Evolutionary conservation across 2,797 vertebrate genomes (phyloP).

Genomic region (Acanthurus lineatus): DNA sequence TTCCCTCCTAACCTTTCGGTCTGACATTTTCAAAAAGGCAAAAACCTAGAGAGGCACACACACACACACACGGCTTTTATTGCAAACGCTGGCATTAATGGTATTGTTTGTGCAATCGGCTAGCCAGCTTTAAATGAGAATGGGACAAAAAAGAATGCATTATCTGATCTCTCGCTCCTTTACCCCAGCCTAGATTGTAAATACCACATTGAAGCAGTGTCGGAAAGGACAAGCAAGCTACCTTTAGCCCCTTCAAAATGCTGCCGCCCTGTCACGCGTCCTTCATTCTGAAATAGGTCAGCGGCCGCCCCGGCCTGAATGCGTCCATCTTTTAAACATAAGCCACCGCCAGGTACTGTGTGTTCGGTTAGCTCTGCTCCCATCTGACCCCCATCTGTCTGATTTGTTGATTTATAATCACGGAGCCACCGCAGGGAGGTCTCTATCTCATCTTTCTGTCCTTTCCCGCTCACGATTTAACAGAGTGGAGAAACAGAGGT

Average conservation of each 20-base stretch:
- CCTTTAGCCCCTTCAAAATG: conserved; percentile 70
- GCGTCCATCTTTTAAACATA: conserved; percentile 72
- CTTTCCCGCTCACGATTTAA: conserved; percentile 57
- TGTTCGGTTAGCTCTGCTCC: conserved; percentile 63
- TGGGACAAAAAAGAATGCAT: conserved; percentile 58
- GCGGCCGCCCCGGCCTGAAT: conserved; percentile 42
- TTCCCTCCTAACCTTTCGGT: conserved; percentile 64
- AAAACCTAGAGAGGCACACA: conserved; percentile 40
- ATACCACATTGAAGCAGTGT: conserved; percentile 70
- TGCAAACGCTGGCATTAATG: conserved; percentile 66
- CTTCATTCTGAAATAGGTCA: conserved; percentile 72
- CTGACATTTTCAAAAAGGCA: conserved; percentile 77
- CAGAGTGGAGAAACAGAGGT: conserved; percentile 40
- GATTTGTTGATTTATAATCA: conserved; percentile 77
- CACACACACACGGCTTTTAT: conserved; percentile 60
- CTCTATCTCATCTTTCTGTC: conserved; percentile 69
- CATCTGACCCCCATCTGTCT: conserved; percentile 68
- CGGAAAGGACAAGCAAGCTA: conserved; percentile 59
- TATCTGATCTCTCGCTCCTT: conserved; percentile 69
- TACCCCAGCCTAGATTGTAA: conserved; percentile 75
- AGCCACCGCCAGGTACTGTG: conserved; percentile 55
- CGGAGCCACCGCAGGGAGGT: conserved; percentile 55
- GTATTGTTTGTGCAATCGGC: conserved; percentile 68
- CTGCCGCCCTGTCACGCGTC: conserved; percentile 56
- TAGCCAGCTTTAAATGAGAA: conserved; percentile 69